Evolutionary conservation across 1,140 invertebrate genomes (phyloP).

Genomic region (Eulimnadia texana): DNA sequence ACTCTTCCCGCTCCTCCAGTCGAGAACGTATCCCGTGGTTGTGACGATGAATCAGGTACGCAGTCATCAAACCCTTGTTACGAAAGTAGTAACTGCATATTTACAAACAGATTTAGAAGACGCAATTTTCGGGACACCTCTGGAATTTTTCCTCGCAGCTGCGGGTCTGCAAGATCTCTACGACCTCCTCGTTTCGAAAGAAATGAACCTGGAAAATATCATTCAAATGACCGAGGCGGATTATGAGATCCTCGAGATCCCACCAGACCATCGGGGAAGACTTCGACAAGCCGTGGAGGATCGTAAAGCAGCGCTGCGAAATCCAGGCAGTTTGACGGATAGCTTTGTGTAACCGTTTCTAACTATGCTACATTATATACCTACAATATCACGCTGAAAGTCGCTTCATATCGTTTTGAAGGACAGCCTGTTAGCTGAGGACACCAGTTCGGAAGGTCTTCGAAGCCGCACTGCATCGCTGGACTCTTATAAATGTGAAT

Average conservation of each 20-base stretch:
- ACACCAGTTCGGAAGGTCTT: too few relatives aligned
- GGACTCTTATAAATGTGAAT: too few relatives aligned
- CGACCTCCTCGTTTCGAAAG: slow-evolving; percentile 61
- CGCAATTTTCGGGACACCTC: slow-evolving; percentile 29
- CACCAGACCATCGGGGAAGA: slow-evolving; percentile 56
- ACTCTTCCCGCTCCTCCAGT: too few relatives aligned
- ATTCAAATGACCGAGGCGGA: slow-evolving; percentile 79
- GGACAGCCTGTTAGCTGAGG: too few relatives aligned
- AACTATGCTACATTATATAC: too few relatives aligned
- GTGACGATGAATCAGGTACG: slow-evolving; percentile 16
- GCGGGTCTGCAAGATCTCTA: slow-evolving; percentile 58
- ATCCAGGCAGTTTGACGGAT: slow-evolving; percentile 59
- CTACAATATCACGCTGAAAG: too few relatives aligned
- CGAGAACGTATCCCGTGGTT: slow-evolving; percentile 18
- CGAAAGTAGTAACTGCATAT: neutral
- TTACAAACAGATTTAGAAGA: slow-evolving; percentile 35
- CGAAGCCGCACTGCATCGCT: too few relatives aligned
- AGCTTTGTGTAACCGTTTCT: slow-evolving; percentile 29
- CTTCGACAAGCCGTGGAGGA: slow-evolving; percentile 70
- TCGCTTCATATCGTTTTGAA: too few relatives aligned
- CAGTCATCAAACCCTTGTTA: neutral
- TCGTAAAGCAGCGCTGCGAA: slow-evolving; percentile 51
- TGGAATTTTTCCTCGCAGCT: slow-evolving; percentile 73
- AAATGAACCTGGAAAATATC: slow-evolving; percentile 81
- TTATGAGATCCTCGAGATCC: slow-evolving; percentile 62